Evolutionary conservation across 2,888 invertebrate genomes (phyloP), one percentile per base, ranked within the genome.

Genomic region (Ptilodon capucinus): DNA sequence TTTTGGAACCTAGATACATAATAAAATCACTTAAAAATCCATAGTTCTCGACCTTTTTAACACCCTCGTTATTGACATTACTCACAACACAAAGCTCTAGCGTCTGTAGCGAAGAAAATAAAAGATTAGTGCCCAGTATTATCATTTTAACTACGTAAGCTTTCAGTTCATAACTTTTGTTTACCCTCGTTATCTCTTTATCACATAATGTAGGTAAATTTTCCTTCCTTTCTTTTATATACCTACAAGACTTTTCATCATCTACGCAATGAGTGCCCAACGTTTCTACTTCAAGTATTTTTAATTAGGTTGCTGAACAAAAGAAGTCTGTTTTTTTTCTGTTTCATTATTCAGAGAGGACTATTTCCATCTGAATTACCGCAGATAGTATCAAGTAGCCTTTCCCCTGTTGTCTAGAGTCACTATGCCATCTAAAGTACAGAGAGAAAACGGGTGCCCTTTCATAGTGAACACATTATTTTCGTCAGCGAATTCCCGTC

Each of bases 401-500:
- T 19, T 34, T 45, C 1, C 3, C 18, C 4, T 18, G 4, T 8
- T 23, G 19, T n/a, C 39, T 13, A 18, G 21, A 18, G 4, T 8
- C 13, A 13, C 17, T 36, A 42, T n/a, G 8, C 9, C 9, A 34
- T n/a, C 34, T 42, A 38, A 51, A 39, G 41, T 30, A 44, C 35
- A 40, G 19, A 25, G 25, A 47, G 45, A 50, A 44, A 40, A 44
- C 53, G 18, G 9, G 39, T 14, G 14, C 50, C 44, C 41, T 53
- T 46, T 44, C 44, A 51, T 46, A 40, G 55, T 44, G 46, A 58
- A 61, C 46, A 58, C 36, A 35, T 41, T 48, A 50, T 52, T 49
- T 39, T 49, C 54, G 51, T 51, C 55, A 51, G 42, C 48, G 50
- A 50, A 54, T 48, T 55, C 58, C 54, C 51, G 35, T 35, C 50